phyloP scores from a whole-genome alignment of 2,888 invertebrate genomes.

The Matsumyia berberina region DNA sequence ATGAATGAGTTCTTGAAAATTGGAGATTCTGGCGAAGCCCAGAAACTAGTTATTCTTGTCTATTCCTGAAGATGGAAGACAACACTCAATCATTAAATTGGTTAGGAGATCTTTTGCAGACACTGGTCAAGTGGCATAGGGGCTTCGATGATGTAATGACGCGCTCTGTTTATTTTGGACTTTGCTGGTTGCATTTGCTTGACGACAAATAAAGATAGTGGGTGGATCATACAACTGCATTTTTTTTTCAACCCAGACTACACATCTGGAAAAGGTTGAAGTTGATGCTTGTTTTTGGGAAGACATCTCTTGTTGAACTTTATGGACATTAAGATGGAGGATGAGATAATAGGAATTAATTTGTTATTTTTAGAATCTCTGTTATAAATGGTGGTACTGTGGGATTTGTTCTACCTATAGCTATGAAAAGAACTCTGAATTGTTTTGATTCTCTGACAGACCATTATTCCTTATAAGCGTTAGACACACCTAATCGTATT shows the following conservation, averaged over 20 bases:
- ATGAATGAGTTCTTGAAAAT: slow-evolving; percentile 7
- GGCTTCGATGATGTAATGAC: slow-evolving; percentile 5
- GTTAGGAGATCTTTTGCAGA: neutral
- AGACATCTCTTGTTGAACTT: neutral
- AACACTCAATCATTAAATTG: no score
- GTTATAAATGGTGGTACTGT: no score
- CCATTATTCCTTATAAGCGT: no score
- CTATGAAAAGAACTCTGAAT: no score
- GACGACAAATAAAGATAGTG: neutral
- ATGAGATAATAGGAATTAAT: slow-evolving; percentile 16
- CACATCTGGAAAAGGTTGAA: slow-evolving; percentile 8
- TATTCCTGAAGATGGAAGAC: no score
- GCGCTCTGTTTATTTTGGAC: neutral
- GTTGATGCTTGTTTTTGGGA: neutral
- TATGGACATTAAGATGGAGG: neutral
- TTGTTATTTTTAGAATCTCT: slow-evolving; percentile 1
- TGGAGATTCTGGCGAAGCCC: neutral
- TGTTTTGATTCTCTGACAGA: no score
- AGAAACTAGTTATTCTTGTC: neutral
- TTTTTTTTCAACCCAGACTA: neutral
- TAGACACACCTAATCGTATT: no score
- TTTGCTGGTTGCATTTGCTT: slow-evolving; percentile 1
- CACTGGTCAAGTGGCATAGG: neutral
- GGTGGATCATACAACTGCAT: slow-evolving; percentile 13
- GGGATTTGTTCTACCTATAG: no score